phyloP scores from a whole-genome alignment of 2,888 invertebrate species.

The Mactromeris polynyma region DNA sequence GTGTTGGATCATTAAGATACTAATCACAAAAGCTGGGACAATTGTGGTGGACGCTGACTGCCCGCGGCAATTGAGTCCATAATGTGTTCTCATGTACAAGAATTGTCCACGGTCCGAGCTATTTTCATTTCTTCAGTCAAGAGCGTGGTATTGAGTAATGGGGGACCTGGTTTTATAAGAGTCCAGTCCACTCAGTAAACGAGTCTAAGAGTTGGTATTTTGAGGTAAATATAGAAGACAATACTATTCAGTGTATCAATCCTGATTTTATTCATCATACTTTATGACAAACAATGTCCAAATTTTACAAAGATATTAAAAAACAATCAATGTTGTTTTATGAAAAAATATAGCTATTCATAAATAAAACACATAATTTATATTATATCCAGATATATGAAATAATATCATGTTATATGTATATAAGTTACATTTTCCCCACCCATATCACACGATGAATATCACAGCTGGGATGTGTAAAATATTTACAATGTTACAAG shows the following conservation, averaged over 20 bases:
- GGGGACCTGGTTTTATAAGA: no score
- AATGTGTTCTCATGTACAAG: no score
- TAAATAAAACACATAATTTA: conserved; percentile 4
- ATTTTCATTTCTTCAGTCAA: no score
- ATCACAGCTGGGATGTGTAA: neutral
- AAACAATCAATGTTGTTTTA: conserved; percentile 7
- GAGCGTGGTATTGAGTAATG: no score
- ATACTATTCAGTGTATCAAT: neutral
- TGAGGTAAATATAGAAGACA: neutral
- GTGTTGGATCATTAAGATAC: no score
- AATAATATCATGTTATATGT: conserved; percentile 20
- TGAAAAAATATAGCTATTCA: conserved; percentile 1
- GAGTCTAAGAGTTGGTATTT: no score
- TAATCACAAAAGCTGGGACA: no score
- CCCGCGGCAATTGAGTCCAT: no score
- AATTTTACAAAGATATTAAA: neutral
- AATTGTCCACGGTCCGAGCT: no score
- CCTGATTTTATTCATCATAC: conserved; percentile 11
- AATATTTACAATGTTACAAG: neutral
- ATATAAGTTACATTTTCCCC: neutral
- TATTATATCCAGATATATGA: conserved; percentile 4
- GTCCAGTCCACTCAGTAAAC: no score
- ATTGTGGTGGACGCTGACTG: no score
- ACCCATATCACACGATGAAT: conserved; percentile 10
- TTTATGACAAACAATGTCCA: neutral